Percentiles rank a stretch among this genome's conserved stretches.
Evolutionary conservation across 2,797 vertebrate species (phyloP).

Genomic region (Limosa lapponica): DNA sequence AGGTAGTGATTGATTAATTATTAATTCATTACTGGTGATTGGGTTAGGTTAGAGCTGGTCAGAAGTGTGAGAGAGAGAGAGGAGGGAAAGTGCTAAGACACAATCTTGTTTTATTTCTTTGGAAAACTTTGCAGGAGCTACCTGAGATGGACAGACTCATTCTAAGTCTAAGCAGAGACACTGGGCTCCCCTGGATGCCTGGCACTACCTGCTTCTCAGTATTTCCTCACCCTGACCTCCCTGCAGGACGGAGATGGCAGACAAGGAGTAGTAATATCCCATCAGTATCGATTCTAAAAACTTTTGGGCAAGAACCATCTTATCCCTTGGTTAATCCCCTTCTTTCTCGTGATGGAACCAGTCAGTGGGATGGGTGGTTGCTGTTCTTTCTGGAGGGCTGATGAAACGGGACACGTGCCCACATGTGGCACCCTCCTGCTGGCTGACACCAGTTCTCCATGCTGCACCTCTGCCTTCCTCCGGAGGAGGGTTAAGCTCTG

Average conservation of each 20-base stretch:
- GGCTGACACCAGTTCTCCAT: neutral
- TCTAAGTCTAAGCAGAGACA: neutral
- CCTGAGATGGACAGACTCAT: neutral
- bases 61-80: neutral
- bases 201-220: neutral
- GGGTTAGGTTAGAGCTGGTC: neutral
- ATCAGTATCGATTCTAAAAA: neutral
- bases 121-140: neutral
- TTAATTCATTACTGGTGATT: constrained; percentile 65
- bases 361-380: neutral
- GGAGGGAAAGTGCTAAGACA: neutral
- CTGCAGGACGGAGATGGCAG: neutral
- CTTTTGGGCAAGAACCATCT: neutral
- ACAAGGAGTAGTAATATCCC: no score
- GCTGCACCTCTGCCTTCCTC: neutral
- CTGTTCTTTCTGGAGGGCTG: neutral
- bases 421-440: neutral
- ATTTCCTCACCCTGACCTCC: neutral
- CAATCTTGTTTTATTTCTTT: neutral
- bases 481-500: neutral
- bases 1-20: constrained; percentile 64
- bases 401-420: neutral
- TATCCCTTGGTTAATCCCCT: neutral
- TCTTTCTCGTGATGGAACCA: neutral
- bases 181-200: neutral